phyloP scores from a whole-genome alignment of 2,113 vertebrate genomes.

The Microcebus ravelobensis region DNA sequence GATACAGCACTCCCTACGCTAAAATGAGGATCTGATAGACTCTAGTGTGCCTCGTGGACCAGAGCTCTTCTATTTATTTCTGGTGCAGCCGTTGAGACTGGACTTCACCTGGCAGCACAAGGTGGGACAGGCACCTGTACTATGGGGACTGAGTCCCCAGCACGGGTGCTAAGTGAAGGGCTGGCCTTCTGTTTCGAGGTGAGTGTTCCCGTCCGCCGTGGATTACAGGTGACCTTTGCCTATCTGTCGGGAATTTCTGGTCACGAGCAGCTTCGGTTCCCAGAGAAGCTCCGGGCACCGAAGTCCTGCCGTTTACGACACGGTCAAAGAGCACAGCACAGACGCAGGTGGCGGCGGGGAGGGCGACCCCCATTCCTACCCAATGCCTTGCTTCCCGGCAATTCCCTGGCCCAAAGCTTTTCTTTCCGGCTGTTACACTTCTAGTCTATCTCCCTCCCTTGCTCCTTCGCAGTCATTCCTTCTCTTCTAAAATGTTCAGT shows the following conservation, averaged over 20 bases:
- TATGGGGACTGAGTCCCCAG: background rate
- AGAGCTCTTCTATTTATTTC: background rate
- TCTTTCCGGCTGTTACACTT: background rate
- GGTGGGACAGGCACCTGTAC: background rate
- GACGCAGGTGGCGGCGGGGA: background rate
- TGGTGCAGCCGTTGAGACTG: background rate
- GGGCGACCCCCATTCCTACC: fast-evolving
- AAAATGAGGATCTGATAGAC: background rate
- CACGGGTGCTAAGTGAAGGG: fast-evolving
- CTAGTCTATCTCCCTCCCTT: background rate
- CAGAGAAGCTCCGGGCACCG: background rate
- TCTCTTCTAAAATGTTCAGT: background rate
- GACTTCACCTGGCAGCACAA: background rate
- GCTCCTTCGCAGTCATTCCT: background rate
- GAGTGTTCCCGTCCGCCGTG: too few species aligned
- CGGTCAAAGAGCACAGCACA: fast-evolving
- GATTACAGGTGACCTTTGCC: background rate
- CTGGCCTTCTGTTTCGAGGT: background rate
- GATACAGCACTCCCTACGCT: background rate
- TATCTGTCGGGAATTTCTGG: background rate
- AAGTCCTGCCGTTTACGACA: background rate
- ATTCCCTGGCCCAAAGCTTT: background rate
- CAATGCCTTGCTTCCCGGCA: background rate
- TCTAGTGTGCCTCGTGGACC: background rate
- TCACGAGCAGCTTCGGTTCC: background rate